These are phyloP conservation scores for Valencia hispanica DNA, from an alignment of 2,797 vertebrate genomes.

Conservation along the genomic window DNA sequence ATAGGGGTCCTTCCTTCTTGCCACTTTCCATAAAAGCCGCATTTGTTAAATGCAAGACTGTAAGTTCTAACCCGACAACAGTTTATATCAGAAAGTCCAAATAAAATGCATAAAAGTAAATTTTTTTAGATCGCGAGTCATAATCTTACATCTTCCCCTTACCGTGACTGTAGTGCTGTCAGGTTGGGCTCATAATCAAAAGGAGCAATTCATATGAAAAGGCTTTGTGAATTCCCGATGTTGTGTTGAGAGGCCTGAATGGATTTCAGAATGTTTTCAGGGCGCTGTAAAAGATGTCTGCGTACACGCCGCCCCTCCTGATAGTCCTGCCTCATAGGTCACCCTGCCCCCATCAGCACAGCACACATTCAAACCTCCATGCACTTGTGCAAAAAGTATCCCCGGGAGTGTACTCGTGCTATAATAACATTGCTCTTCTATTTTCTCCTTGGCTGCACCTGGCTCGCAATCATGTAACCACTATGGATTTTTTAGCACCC, in stretches of 20 bases:
- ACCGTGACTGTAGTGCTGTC: neutral
- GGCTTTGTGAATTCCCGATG: conserved; percentile 27
- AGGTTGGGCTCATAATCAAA: conserved; percentile 1
- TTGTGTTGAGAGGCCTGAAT: conserved; percentile 20
- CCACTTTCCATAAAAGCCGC: neutral
- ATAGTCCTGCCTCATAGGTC: conserved; percentile 33
- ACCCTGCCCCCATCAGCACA: conserved; percentile 7
- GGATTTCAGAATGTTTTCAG: conserved; percentile 43
- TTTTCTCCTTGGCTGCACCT: conserved; percentile 66
- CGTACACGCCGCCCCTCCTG: conserved; percentile 38
- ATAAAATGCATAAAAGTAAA: neutral
- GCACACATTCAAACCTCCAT: conserved; percentile 21
- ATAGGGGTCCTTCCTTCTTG: neutral
- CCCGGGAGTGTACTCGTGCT: conserved; percentile 46
- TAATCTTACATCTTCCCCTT: neutral
- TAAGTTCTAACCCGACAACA: neutral
- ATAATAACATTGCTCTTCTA: conserved; percentile 60
- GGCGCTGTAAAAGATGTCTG: conserved; percentile 27
- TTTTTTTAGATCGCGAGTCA: neutral
- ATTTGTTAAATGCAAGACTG: neutral
- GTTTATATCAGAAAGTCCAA: neutral
- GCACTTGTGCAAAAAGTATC: conserved; percentile 40
- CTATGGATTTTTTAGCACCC: conserved; percentile 61
- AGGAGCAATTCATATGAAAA: conserved; percentile 32
- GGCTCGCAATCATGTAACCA: conserved; percentile 60